Evolutionary conservation across 2,113 vertebrate genomes (phyloP).

Genomic region (Colistium nudipinnis): DNA sequence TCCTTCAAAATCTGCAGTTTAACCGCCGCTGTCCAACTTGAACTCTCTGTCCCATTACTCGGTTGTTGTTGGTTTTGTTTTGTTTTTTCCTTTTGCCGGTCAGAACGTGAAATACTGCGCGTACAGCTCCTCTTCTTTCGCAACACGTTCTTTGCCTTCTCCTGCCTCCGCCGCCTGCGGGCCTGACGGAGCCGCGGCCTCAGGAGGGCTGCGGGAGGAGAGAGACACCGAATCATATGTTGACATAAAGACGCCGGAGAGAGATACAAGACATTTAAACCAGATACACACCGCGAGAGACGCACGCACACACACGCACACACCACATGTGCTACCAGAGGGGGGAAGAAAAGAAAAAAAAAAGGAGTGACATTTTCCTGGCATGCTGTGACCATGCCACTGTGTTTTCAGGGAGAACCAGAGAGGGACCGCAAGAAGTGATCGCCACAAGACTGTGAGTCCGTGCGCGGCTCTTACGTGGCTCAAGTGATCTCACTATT

Average conservation of each 20-base stretch:
- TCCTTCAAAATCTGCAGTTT: constrained; percentile 30
- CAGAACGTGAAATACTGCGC: constrained; percentile 79
- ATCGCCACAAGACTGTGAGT: too few species aligned
- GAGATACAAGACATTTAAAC: background rate
- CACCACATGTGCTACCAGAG: too few species aligned
- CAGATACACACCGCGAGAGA: background rate
- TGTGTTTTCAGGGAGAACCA: too few species aligned
- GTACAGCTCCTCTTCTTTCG: constrained; percentile 65
- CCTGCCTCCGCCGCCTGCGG: constrained; percentile 6
- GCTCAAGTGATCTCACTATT: too few species aligned
- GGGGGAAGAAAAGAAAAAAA: too few species aligned
- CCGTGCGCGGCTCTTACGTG: too few species aligned
- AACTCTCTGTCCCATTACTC: constrained; percentile 59
- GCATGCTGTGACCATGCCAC: too few species aligned
- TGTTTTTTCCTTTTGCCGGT: constrained; percentile 59
- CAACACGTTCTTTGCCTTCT: constrained; percentile 21
- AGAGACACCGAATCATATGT: background rate
- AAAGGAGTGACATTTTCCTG: too few species aligned
- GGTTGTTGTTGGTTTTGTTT: background rate
- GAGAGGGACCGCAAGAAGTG: too few species aligned
- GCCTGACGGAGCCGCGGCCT: constrained; percentile 52
- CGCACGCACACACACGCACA: too few species aligned
- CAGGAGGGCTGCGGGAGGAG: constrained; percentile 77
- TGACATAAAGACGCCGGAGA: constrained; percentile 3
- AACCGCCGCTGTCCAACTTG: constrained; percentile 30